Base-by-base conservation (phyloP, 2,888 invertebrate species). In the Heliconius aoede region DNA sequence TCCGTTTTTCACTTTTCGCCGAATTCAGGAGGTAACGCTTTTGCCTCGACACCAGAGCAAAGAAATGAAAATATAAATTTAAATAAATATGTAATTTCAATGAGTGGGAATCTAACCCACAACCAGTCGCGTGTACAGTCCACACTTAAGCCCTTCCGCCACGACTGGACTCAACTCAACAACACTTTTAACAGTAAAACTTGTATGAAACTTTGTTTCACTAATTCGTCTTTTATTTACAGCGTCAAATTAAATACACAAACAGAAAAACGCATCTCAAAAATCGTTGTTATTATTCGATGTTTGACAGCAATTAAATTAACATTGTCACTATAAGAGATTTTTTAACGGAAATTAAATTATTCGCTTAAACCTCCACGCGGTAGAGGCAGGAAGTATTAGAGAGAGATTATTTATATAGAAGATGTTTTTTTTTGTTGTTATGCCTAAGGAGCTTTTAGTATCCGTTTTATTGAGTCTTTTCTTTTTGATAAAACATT, bases 241-340 rank as follows among this genome's bases (percentile, higher is more conserved):
- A 18, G 7, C 26, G 9, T 60, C 58, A 72, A 60, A 72, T 72
- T 46, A 68, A 60, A 74, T 28, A 68, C 40, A 67, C 58, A 58
- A 68, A 60, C n/a, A 75, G 55, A 77, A 71, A 73, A 76, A 60
- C 64, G 61, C 67, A 72, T 74, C 61, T 24, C 61, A 72, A 61
- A 74, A 76, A 58, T 67, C 74, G 73, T 78, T 68, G 72, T 79
- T 78, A 74, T 69, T 77, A 79, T 78, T 82, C 78, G 81, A 82
- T 83, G 81, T 87, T 88, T 88, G 87, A 89, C 89, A 90, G 86
- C 85, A 82, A 87, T 90, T 89, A 89, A 91, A 92, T 92, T 92
- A 91, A 90, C 91, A 89, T 89, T 89, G 85, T 82, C 85, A 87
- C 81, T 85, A 88, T 89, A 89, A 88, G 85, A 88, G 83, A 84